Conservation (phyloP, 2,113 vertebrate species). For the Plotosus lineatus region DNA sequence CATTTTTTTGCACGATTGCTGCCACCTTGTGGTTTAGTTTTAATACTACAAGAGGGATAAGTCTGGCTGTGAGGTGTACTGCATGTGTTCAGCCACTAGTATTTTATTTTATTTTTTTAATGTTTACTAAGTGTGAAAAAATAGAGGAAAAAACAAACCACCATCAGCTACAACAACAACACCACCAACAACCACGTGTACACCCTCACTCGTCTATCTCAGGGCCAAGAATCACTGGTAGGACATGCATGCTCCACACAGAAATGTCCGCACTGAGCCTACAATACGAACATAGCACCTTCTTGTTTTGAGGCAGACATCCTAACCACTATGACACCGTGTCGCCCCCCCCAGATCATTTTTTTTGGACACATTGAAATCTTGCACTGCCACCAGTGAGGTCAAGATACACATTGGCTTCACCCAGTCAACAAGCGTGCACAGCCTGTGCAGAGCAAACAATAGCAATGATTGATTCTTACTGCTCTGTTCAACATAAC, state of each 20-base stretch:
- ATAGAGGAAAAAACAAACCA: too few species aligned
- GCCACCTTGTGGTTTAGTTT: constrained; percentile 24
- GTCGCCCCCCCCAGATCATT: not conserved
- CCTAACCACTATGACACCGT: too few species aligned
- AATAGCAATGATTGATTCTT: not conserved
- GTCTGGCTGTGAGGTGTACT: not conserved
- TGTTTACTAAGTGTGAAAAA: too few species aligned
- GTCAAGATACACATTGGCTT: not conserved
- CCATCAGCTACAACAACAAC: too few species aligned
- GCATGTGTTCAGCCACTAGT: not conserved
- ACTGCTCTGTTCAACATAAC: not conserved
- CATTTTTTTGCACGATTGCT: not conserved
- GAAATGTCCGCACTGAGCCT: too few species aligned
- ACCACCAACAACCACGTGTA: too few species aligned
- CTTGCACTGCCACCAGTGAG: not conserved
- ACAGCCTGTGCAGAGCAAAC: not conserved
- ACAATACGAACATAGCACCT: too few species aligned
- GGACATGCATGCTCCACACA: too few species aligned
- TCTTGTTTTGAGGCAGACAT: too few species aligned
- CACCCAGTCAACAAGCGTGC: not conserved
- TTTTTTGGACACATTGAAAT: not conserved
- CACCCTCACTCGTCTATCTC: too few species aligned
- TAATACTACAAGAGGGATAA: not conserved
- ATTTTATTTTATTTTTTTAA: too few species aligned
- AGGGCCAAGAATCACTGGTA: too few species aligned